These are phyloP conservation scores for Sebastes diploproa DNA, from an alignment of 2,797 vertebrate species.

Conservation along the genomic window DNA sequence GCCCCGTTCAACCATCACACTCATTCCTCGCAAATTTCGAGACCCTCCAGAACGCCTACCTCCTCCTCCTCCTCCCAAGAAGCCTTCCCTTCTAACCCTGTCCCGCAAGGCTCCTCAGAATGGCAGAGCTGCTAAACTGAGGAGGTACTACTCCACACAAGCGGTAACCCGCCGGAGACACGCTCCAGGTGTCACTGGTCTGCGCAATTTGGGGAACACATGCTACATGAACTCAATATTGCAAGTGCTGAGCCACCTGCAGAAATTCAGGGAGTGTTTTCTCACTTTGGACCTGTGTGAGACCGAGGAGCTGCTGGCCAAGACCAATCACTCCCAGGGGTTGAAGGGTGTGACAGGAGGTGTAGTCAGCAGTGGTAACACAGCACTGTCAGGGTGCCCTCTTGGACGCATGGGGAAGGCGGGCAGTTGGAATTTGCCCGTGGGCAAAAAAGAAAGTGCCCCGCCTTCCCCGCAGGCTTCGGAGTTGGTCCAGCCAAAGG, in stretches of 20 bases:
- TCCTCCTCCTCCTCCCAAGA: constrained; percentile 71
- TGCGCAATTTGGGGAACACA: constrained; percentile 97
- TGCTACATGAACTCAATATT: constrained; percentile 99
- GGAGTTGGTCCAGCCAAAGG: constrained; percentile 94
- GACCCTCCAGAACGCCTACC: constrained; percentile 84
- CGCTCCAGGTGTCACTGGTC: constrained; percentile 94
- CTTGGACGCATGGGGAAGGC: constrained; percentile 75
- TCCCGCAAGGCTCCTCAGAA: constrained; percentile 75
- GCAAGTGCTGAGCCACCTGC: constrained; percentile 98
- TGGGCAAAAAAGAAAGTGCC: constrained; percentile 75
- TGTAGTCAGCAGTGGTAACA: constrained; percentile 77
- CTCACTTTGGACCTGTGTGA: constrained; percentile 95
- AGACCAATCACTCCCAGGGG: constrained; percentile 85
- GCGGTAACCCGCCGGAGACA: constrained; percentile 79
- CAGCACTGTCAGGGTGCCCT: constrained; percentile 68
- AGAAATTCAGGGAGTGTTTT: constrained; percentile 99
- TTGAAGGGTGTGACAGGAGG: constrained; percentile 74
- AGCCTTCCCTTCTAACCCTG: constrained; percentile 71
- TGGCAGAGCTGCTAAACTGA: constrained; percentile 80
- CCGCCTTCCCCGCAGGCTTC: constrained; percentile 82
- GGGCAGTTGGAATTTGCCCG: constrained; percentile 70
- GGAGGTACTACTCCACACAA: constrained; percentile 86
- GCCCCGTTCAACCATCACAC: constrained; percentile 83
- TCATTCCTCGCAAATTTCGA: constrained; percentile 89
- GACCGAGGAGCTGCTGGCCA: constrained; percentile 94